Conservation (phyloP, 64 coral and sea anemone species). For the Pocillopora damicornis region DNA sequence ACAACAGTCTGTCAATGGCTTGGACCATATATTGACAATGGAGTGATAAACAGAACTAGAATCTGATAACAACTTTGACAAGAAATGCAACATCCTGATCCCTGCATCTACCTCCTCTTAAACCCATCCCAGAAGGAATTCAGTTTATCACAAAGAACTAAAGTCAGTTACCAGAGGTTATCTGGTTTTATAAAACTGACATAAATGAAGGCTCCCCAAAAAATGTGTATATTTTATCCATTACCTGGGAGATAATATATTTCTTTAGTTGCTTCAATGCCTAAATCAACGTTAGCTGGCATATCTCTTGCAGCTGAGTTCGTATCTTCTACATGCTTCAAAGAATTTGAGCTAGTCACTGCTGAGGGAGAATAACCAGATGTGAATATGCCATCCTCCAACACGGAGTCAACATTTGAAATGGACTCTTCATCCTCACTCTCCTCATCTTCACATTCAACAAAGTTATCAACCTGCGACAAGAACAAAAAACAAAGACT, state of each 20-base stretch:
- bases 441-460: constrained; percentile 17
- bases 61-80: too few relatives aligned
- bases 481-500: background rate
- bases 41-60: too few relatives aligned
- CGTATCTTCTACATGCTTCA: background rate
- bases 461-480: constrained; percentile 35
- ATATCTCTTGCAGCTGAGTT: too few relatives aligned
- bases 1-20: background rate
- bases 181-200: too few relatives aligned
- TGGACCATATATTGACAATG: too few relatives aligned
- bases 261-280: background rate
- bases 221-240: too few relatives aligned
- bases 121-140: too few relatives aligned
- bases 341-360: background rate
- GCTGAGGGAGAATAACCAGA: constrained; percentile 16
- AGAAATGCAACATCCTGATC: too few relatives aligned
- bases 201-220: too few relatives aligned
- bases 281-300: background rate
- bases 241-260: constrained; percentile 15
- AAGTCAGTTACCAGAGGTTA: too few relatives aligned
- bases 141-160: too few relatives aligned
- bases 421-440: background rate
- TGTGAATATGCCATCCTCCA: background rate
- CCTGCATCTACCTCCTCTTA: too few relatives aligned
- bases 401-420: background rate